Base-by-base conservation (phyloP, 2,113 vertebrate genomes). In the Aegotheles bennettii region DNA sequence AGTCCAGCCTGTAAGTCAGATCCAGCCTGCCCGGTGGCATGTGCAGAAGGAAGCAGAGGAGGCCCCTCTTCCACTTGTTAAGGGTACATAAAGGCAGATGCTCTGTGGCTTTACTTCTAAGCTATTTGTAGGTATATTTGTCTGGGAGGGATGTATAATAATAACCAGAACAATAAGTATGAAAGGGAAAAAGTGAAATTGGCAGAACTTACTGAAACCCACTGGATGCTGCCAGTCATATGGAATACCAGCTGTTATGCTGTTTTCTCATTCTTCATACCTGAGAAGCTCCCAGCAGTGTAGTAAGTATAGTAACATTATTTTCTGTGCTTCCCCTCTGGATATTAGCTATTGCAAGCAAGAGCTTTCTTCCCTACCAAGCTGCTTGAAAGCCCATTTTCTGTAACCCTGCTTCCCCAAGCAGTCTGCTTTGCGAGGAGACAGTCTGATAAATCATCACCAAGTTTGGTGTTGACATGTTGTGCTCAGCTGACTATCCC, bases 401-500 rank as follows among this genome's bases (percentile, higher is more conserved):
- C 73, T 89, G 25, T 88, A 68, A 59, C 53, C 51, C 40, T 25
- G 0, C 38, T 81, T 95, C 47, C 79, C 80, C 69, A 54, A 64
- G 85, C 80, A 90, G 79, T 8, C 65, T 1, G 0, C 43, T 78
- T 51, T 84, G 83, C 25, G 25, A 88, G 68, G 59, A 60, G 47
- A 60, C 76, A 75, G 61, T 13, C 50, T 94, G 90, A 90, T 92
- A 96, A 93, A 90, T 94, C 86, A 76, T 68, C 69, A 15, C 68
- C 86, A 91, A 76, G 80, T 93, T 93, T 92, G 76, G 86, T 86
- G 76, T 54, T 85, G 92, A 93, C 8, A 1, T 28, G 73, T 68
- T 88, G 57, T 75, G 76, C 88, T 95, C 92, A 94, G 85, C 90
- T 96, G 92, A 93, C 93, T 51, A 36, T 84, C 85, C 88, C 1